phyloP scores from a whole-genome alignment of 35 echinoderm and acorn worm genomes.

The Heliocidaris tuberculata region DNA sequence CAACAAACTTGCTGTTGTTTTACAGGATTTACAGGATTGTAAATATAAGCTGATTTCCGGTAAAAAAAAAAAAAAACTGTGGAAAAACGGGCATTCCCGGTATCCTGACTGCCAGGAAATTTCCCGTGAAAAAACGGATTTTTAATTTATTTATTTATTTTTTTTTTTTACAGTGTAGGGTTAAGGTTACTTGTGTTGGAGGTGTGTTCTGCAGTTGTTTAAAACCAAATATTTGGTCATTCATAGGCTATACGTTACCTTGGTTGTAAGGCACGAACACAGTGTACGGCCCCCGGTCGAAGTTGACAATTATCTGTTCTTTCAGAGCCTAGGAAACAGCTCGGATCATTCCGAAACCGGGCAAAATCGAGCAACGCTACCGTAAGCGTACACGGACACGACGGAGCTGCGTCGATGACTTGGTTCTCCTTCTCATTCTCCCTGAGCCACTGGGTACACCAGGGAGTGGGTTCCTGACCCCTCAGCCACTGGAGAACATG shows the following conservation, averaged over 20 bases:
- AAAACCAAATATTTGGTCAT: background rate
- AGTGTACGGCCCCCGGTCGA: conserved; percentile 13
- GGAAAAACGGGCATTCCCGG: no score
- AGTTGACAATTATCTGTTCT: conserved; percentile 18
- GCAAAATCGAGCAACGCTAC: conserved; percentile 30
- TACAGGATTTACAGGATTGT: no score
- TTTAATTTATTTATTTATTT: no score
- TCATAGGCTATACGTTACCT: background rate
- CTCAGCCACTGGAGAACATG: conserved; percentile 34
- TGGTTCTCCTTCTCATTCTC: background rate
- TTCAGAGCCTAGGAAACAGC: background rate
- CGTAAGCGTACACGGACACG: conserved; percentile 40
- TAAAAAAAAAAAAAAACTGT: no score
- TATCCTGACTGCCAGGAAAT: no score
- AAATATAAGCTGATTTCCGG: no score
- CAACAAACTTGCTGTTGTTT: no score
- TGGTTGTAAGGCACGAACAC: conserved; percentile 25
- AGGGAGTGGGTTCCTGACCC: background rate
- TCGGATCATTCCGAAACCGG: conserved; percentile 8
- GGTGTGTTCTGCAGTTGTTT: no score
- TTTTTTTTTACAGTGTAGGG: no score
- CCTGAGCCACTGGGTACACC: background rate
- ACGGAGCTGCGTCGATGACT: conserved; percentile 2
- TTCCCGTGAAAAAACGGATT: no score
- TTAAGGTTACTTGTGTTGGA: no score